Evolutionary conservation across 2,888 invertebrate genomes (phyloP).

Genomic region (Xanthostigma xanthostigma): DNA sequence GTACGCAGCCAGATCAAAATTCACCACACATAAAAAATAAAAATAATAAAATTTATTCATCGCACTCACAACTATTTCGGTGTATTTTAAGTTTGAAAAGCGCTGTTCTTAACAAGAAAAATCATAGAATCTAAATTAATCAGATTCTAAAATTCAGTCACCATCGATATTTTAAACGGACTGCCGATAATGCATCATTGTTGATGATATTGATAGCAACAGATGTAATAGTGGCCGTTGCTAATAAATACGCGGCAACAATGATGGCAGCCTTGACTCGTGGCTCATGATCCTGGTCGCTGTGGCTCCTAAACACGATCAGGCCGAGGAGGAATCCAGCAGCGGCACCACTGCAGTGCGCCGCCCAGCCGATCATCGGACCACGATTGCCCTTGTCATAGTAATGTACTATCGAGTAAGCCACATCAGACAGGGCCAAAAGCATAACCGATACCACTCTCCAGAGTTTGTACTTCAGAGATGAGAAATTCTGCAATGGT

Average conservation of each 20-base stretch:
- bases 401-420: conserved; percentile 34
- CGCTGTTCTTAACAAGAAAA: too few species aligned
- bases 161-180: conserved; percentile 5
- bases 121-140: too few species aligned
- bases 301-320: conserved; percentile 33
- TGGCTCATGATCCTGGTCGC: conserved; percentile 12
- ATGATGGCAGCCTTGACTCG: conserved; percentile 2
- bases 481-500: conserved; percentile 29
- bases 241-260: conserved; percentile 2
- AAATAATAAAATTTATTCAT: too few species aligned
- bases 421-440: conserved; percentile 48
- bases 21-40: too few species aligned
- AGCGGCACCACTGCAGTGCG: conserved; percentile 53
- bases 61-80: too few species aligned
- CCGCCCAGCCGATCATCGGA: conserved; percentile 49
- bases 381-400: conserved; percentile 26
- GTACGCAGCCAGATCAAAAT: too few species aligned
- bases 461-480: conserved; percentile 31
- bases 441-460: conserved; percentile 44
- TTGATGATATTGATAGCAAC: conserved; percentile 2
- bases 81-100: too few species aligned
- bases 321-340: conserved; percentile 49
- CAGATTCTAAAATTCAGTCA: background rate
- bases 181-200: background rate
- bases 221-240: conserved; percentile 2